These are phyloP conservation scores for Meiosimyza decipiens DNA, from an alignment of 2,888 invertebrate species.

Conservation along the genomic window DNA sequence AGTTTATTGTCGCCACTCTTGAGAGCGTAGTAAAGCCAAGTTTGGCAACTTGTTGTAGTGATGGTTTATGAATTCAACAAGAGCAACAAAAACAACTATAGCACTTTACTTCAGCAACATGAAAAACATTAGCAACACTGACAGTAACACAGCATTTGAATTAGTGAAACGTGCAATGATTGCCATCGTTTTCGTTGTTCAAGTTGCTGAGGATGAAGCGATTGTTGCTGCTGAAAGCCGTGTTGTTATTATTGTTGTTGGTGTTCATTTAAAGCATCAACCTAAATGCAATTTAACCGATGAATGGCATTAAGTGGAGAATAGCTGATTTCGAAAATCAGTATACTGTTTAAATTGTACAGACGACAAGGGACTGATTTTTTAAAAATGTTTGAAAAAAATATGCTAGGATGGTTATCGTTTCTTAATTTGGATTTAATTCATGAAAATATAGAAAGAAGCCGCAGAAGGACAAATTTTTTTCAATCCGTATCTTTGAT, in stretches of 20 bases:
- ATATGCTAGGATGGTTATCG: too few species aligned
- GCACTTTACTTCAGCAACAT: neutral
- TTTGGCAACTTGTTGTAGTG: neutral
- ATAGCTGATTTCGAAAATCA: too few species aligned
- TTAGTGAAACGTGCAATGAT: constrained; percentile 16
- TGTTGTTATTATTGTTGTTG: neutral
- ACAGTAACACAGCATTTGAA: constrained; percentile 17
- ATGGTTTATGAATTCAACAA: neutral
- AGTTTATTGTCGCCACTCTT: constrained; percentile 5
- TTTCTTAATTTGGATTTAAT: too few species aligned
- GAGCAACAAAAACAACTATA: constrained; percentile 9
- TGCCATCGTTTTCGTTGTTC: neutral
- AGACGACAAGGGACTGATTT: too few species aligned
- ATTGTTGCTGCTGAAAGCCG: neutral
- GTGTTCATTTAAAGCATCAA: neutral
- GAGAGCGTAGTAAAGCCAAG: neutral
- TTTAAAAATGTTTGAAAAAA: too few species aligned
- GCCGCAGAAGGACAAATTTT: too few species aligned
- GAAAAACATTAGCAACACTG: neutral
- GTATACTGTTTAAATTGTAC: too few species aligned
- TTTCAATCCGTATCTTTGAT: too few species aligned
- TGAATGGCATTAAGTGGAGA: too few species aligned
- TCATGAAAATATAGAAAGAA: too few species aligned
- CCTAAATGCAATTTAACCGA: too few species aligned
- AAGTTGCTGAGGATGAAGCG: neutral